phyloP scores from a whole-genome alignment of 2,888 invertebrate species.

The Lysandra bellargus region DNA sequence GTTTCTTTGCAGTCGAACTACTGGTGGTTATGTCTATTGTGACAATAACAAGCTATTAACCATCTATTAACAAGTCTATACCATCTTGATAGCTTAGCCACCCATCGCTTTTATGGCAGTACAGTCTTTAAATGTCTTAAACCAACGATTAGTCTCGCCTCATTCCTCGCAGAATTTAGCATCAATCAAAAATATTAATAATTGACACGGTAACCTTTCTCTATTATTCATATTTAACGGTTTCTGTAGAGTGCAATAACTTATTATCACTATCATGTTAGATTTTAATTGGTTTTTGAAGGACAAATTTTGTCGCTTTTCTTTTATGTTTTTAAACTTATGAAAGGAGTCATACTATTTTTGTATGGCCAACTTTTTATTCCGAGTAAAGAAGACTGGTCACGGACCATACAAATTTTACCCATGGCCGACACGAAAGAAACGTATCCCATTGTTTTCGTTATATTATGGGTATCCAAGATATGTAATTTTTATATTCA shows the following conservation, averaged over 20 bases:
- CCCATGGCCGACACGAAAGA: no score
- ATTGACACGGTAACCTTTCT: slow-evolving; percentile 10
- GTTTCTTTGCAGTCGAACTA: no score
- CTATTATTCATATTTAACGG: slow-evolving; percentile 21
- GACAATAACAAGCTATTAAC: no score
- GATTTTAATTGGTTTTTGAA: background rate
- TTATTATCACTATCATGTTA: slow-evolving; percentile 17
- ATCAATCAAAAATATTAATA: slow-evolving; percentile 15
- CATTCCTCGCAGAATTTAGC: background rate
- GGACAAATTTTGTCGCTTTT: background rate
- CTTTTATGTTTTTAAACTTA: no score
- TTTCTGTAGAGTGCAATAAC: background rate
- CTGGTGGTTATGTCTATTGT: no score
- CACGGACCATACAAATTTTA: no score
- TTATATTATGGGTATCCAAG: no score
- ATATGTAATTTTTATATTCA: no score
- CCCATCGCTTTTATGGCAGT: background rate
- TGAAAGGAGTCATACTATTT: no score
- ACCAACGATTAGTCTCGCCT: slow-evolving; percentile 12
- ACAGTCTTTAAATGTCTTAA: background rate
- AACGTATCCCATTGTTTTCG: no score
- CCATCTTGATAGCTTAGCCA: background rate
- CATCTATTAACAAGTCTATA: background rate
- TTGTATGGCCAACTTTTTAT: no score
- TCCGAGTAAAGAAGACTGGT: no score